Conservation (phyloP, 2,797 vertebrate genomes). For the Eremophila alpestris region DNA sequence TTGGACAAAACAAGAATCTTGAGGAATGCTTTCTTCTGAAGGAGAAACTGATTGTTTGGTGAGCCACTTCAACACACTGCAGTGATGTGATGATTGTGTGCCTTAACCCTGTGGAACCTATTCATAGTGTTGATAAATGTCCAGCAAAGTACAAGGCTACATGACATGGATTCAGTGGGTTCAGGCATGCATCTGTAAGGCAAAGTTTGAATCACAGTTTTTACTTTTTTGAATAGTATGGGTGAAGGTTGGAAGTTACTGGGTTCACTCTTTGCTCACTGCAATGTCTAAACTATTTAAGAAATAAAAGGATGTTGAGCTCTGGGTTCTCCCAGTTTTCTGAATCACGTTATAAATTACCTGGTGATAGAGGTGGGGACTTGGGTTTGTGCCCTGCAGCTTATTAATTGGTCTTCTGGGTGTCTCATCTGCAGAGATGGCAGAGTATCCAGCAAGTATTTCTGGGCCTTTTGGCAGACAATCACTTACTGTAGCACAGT, state of each 20-base stretch:
- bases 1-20: neutral
- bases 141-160: neutral
- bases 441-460: neutral
- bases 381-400: neutral
- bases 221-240: neutral
- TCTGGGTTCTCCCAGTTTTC: neutral
- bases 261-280: neutral
- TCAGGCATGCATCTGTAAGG: neutral
- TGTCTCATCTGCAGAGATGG: neutral
- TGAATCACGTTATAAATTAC: neutral
- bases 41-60: neutral
- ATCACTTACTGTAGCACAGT: neutral
- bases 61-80: neutral
- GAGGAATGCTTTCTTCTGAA: neutral
- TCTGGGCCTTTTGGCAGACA: slow-evolving; percentile 36
- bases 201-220: neutral
- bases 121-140: neutral
- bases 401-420: neutral
- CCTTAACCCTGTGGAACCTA: neutral
- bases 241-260: neutral
- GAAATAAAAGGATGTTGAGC: neutral
- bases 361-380: neutral
- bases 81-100: neutral
- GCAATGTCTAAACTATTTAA: neutral
- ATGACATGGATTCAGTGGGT: neutral